A percentile compares a stretch with the other conserved stretches of the same genome.
Conservation (phyloP, 2,797 vertebrate species). For the Paramormyrops hopkinsi region DNA sequence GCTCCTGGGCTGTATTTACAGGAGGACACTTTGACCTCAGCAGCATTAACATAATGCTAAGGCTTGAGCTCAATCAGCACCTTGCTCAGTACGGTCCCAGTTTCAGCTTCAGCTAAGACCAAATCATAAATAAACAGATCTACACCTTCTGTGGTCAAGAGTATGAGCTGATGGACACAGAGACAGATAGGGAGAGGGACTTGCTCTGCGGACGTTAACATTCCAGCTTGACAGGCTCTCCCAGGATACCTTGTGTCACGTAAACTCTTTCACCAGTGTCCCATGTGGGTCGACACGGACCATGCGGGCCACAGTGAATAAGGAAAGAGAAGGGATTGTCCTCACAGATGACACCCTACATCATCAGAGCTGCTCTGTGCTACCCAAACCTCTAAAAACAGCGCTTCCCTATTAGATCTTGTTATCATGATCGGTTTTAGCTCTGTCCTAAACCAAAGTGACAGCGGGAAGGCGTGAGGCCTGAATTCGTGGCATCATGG, state of each 20-base stretch:
- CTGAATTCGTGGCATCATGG: not conserved
- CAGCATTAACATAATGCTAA: not conserved
- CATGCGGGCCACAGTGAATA: not conserved
- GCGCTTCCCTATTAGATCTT: not conserved
- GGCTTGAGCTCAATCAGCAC: not conserved
- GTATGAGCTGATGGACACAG: not conserved
- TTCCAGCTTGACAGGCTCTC: not conserved
- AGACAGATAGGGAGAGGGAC: not conserved
- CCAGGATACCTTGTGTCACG: not conserved
- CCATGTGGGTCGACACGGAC: not conserved
- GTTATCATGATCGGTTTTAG: not conserved
- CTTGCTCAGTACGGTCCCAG: not conserved
- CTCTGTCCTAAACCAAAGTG: not conserved
- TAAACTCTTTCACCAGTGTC: not conserved
- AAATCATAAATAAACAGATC: not conserved
- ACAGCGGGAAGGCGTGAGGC: not conserved
- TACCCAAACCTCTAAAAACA: not conserved
- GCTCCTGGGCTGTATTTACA: not conserved
- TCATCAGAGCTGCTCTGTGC: not conserved
- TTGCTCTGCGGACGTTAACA: not conserved
- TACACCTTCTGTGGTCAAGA: not conserved
- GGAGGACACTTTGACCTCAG: conserved; percentile 18
- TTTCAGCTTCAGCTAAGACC: not conserved
- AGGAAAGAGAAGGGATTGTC: not conserved
- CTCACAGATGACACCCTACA: not conserved